Base-by-base conservation (phyloP, 2,113 vertebrate genomes). In the Nematolebias whitei region DNA sequence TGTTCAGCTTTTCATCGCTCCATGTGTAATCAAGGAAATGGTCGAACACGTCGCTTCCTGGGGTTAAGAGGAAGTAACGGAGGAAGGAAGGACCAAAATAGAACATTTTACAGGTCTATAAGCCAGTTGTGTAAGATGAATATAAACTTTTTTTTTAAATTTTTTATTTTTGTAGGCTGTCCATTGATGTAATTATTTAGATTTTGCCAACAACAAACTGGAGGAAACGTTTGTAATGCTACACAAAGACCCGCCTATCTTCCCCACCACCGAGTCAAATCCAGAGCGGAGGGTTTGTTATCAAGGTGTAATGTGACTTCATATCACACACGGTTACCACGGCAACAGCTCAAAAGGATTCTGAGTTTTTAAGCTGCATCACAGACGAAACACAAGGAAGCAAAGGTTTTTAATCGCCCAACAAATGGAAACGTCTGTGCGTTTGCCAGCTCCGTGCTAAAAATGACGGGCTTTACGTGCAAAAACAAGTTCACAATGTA, bases 321-420 rank as follows among this genome's bases (percentile, higher is more conserved):
- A 48, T 57, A 49, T 63, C 26, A 55, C 52, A 48, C 40, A 11
- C 67, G 2, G 84, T 89, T 84, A 50, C 85, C 45, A 58, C 71
- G 73, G 82, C 51, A 83, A 90, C 85, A 0, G 12, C 68, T 76
- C 63, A 47, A 48, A 68, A 58, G 22, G 54, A 38, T 29, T 0
- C 48, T 29, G 15, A 38, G n/a, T 38, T 39, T 63, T 68, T 4
- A 47, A 63, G 63, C 49, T 69, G 70, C 65, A 63, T 65, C 71
- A 45, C 57, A 64, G 54, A 32, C 22, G 59, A 40, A 35, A 73
- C 47, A 51, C 19, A 60, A 47, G 48, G 62, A 63, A 63, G 49
- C 19, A 7, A 32, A 32, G 57, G 38, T 29, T 10, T 35, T 35
- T 29, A 16, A 22, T 18, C 7, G 4, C 1, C 16, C 2, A 23